phyloP scores from a whole-genome alignment of 2,888 invertebrate species.

The Ormyrus rosae region DNA sequence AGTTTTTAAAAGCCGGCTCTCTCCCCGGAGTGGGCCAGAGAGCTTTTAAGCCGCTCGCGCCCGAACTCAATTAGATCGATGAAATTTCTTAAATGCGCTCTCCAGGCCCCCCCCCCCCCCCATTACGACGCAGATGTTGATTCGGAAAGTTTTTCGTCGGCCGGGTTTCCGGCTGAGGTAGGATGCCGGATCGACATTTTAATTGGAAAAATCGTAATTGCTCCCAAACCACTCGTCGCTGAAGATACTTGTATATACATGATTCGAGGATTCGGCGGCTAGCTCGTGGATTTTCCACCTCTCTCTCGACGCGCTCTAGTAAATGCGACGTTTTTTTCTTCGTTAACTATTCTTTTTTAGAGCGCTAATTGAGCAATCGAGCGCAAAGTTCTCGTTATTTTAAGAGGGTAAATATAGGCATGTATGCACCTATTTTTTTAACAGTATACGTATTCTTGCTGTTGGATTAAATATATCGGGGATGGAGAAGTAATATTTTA shows the following conservation, averaged over 20 bases:
- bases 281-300: conserved; percentile 30
- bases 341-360: conserved; percentile 12
- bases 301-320: conserved; percentile 22
- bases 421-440: too few relatives aligned
- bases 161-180: neutral
- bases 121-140: conserved; percentile 39
- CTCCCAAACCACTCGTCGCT: neutral
- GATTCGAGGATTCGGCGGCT: conserved; percentile 16
- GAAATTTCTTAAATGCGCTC: conserved; percentile 51
- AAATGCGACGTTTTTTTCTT: conserved; percentile 7
- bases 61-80: conserved; percentile 52
- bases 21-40: neutral
- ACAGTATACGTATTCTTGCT: too few relatives aligned
- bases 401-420: neutral
- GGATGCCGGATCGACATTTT: conserved; percentile 40
- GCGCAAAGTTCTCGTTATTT: neutral
- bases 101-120: neutral
- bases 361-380: conserved; percentile 6
- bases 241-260: conserved; percentile 13
- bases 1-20: conserved; percentile 38
- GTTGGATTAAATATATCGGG: too few relatives aligned
- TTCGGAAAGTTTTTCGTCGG: conserved; percentile 48
- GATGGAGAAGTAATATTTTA: too few relatives aligned
- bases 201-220: conserved; percentile 54
- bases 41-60: conserved; percentile 29